Percentiles rank a stretch among this genome's conserved stretches.
Evolutionary conservation across 2,888 invertebrate species (phyloP).

Genomic region (Euzophera pinguis): DNA sequence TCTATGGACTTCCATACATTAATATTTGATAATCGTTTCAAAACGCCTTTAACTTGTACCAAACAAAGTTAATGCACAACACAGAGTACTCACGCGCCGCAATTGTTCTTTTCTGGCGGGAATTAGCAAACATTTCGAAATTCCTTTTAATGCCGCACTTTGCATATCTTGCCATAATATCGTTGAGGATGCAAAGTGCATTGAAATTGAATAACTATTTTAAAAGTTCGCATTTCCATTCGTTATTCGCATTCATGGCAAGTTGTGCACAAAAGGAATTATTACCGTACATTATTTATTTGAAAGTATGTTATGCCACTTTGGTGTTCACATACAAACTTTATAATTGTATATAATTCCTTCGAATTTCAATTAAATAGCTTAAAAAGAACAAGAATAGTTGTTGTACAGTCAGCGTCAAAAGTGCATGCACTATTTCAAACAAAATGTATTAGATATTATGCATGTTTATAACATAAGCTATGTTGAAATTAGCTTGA

Average conservation of each 20-base stretch:
- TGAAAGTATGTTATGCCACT: background rate
- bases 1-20: no score
- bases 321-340: no score
- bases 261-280: conserved; percentile 1
- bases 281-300: background rate
- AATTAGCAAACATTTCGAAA: conserved; percentile 72
- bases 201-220: conserved; percentile 8
- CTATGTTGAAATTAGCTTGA: no score
- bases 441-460: no score
- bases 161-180: conserved; percentile 44
- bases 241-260: background rate
- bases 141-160: conserved; percentile 67
- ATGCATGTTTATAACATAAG: no score
- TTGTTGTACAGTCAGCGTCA: no score
- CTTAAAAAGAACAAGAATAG: no score
- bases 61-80: conserved; percentile 51
- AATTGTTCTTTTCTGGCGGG: conserved; percentile 68
- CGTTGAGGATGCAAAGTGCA: conserved; percentile 11
- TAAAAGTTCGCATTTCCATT: background rate
- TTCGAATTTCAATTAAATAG: no score
- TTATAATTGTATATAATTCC: no score
- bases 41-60: conserved; percentile 23
- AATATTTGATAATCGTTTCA: no score
- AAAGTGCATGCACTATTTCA: no score
- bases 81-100: conserved; percentile 59